Evolutionary conservation across 1,140 invertebrate genomes (phyloP), one percentile per base, ranked within the genome.

Genomic region (Nasonia giraulti): DNA sequence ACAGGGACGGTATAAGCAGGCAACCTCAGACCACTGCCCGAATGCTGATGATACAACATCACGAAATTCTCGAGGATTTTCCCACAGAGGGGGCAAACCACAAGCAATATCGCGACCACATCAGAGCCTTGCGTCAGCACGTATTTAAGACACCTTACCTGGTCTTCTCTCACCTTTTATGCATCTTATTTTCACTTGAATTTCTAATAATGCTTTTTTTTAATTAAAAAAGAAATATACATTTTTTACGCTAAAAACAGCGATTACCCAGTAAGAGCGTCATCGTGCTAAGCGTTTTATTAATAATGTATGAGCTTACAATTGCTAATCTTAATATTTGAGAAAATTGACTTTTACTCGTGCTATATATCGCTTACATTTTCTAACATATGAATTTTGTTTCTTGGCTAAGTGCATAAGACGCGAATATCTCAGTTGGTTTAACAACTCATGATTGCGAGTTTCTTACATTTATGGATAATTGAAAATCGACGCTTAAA

Each of bases 71-170:
- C 86, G 84, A 68, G 82, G 77, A 88, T 91, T 92, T 92, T 92
- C 91, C 89, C 91, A 92, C 90, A 90, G 89, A 91, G 88, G 89
- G 90, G 89, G 89, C 89, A 91, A 91, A 91, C 90, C 91, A 88
- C 90, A 91, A 87, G 86, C 86, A 87, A 89, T 87, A 88, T 89
- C 86, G 80, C 83, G 84, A 89, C 88, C 87, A 88, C 89, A 88
- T 87, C 87, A 88, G 62, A 87, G 84, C 77, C 80, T 68, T 83
- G 87, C 68, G 79, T 87, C 87, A 87, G 87, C 87, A 79, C 84
- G 85, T 87, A 80, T 85, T 78, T 82, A 80, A 82, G 44, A 85
- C 66, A 85, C 80, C 75, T 85, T 85, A 85, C 80, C 62, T 85
- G 77, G 75, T 80, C 17, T 80, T 73, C 79, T 80, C 31, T 80